phyloP scores from a whole-genome alignment of 2,888 invertebrate species.

The Conomelus anceps region DNA sequence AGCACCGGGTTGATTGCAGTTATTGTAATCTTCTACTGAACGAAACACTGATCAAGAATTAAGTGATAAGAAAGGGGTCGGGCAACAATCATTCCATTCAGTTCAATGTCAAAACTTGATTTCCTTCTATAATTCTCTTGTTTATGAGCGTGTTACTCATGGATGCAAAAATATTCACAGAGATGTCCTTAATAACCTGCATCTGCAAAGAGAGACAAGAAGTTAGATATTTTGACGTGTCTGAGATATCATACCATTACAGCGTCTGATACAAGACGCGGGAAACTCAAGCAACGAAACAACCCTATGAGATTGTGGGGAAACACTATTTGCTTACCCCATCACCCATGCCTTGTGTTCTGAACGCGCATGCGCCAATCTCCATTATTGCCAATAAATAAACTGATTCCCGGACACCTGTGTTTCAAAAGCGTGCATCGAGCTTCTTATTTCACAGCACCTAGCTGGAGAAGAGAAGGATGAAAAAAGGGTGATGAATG shows the following conservation, averaged over 20 bases:
- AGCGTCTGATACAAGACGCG: background rate
- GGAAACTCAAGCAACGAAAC: background rate
- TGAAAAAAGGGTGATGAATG: background rate
- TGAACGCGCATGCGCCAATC: background rate
- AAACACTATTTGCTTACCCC: background rate
- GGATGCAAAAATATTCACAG: too few species aligned
- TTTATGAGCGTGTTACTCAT: too few species aligned
- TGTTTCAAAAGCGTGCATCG: background rate
- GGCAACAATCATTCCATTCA: too few species aligned
- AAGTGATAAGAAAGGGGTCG: too few species aligned
- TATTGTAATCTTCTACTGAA: too few species aligned
- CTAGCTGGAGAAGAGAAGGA: background rate
- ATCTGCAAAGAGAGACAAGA: background rate
- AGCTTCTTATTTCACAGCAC: background rate
- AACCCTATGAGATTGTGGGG: background rate
- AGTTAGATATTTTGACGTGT: background rate
- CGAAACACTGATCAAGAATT: too few species aligned
- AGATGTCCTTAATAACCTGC: background rate
- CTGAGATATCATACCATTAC: background rate
- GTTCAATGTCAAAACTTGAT: too few species aligned
- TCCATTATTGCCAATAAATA: conserved; percentile 13
- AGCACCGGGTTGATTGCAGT: too few species aligned
- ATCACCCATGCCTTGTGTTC: background rate
- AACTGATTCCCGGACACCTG: background rate
- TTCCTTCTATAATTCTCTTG: too few species aligned